Evolutionary conservation across 2,888 invertebrate genomes (phyloP).

Genomic region (Xestia xanthographa): DNA sequence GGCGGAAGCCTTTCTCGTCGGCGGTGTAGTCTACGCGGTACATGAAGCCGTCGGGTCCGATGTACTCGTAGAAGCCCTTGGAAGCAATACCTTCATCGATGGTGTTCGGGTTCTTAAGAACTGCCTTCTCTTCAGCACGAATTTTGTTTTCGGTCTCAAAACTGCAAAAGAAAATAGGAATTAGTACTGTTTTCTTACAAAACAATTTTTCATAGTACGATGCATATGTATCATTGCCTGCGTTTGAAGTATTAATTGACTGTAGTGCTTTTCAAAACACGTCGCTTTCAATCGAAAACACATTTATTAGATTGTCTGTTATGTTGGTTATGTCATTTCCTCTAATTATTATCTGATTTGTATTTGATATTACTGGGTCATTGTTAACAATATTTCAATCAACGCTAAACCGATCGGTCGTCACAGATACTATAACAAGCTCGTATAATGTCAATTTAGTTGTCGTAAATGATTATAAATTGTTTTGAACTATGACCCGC

Average conservation of each 20-base stretch:
- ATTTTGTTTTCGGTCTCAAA: constrained; percentile 90
- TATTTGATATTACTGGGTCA: constrained; percentile 35
- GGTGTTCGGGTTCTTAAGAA: constrained; percentile 87
- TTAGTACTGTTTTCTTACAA: constrained; percentile 10
- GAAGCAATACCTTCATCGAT: constrained; percentile 88
- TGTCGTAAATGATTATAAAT: constrained; percentile 80
- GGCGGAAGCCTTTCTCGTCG: constrained; percentile 89
- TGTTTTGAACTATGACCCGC: constrained; percentile 81
- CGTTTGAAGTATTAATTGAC: background rate
- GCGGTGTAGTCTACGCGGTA: constrained; percentile 89
- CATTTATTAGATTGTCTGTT: constrained; percentile 16
- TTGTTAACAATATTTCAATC: constrained; percentile 50
- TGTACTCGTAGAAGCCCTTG: constrained; percentile 89
- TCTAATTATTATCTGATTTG: constrained; percentile 36
- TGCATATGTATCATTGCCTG: background rate
- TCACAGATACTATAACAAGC: constrained; percentile 59
- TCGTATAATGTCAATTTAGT: constrained; percentile 69
- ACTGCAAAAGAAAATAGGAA: constrained; percentile 71
- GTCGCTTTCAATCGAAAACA: constrained; percentile 13
- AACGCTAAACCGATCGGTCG: constrained; percentile 36
- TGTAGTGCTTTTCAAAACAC: constrained; percentile 12
- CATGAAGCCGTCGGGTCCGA: constrained; percentile 89
- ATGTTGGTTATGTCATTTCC: constrained; percentile 31
- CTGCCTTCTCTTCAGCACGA: constrained; percentile 88
- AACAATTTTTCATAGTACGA: background rate